Evolutionary conservation across 1,140 invertebrate genomes (phyloP).

Genomic region (Patella vulgata): DNA sequence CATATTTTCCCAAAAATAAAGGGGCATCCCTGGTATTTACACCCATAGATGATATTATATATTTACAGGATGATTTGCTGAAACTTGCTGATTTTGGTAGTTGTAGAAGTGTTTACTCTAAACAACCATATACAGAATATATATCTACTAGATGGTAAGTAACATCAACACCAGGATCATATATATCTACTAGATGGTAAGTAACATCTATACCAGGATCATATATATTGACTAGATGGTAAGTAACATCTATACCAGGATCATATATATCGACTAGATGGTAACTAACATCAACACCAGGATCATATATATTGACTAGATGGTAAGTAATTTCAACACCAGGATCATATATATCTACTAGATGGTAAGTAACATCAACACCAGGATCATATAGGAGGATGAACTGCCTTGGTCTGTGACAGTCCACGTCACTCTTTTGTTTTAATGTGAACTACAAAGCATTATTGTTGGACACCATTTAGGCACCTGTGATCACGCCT

Average conservation of each 20-base stretch:
- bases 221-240: slow-evolving; percentile 77
- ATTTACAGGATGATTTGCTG: slow-evolving; percentile 70
- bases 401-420: too few relatives aligned
- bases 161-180: slow-evolving; percentile 46
- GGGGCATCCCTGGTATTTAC: too few relatives aligned
- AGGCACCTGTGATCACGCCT: too few relatives aligned
- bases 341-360: neutral
- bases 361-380: too few relatives aligned
- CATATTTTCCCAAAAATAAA: too few relatives aligned
- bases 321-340: too few relatives aligned
- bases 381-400: too few relatives aligned
- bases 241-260: slow-evolving; percentile 16
- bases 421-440: too few relatives aligned
- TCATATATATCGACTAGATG: slow-evolving; percentile 77
- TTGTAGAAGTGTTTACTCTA: slow-evolving; percentile 71
- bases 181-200: slow-evolving; percentile 76
- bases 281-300: slow-evolving; percentile 39
- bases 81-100: slow-evolving; percentile 76
- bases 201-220: slow-evolving; percentile 6
- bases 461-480: too few relatives aligned
- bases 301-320: neutral
- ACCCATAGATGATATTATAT: slow-evolving; percentile 13
- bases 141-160: slow-evolving; percentile 75
- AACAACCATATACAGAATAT: slow-evolving; percentile 77
- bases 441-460: too few relatives aligned